Percentiles rank a stretch among this genome's conserved stretches.
These are phyloP conservation scores for Borostomias antarcticus DNA, from an alignment of 2,797 vertebrate genomes.

Conservation along the genomic window DNA sequence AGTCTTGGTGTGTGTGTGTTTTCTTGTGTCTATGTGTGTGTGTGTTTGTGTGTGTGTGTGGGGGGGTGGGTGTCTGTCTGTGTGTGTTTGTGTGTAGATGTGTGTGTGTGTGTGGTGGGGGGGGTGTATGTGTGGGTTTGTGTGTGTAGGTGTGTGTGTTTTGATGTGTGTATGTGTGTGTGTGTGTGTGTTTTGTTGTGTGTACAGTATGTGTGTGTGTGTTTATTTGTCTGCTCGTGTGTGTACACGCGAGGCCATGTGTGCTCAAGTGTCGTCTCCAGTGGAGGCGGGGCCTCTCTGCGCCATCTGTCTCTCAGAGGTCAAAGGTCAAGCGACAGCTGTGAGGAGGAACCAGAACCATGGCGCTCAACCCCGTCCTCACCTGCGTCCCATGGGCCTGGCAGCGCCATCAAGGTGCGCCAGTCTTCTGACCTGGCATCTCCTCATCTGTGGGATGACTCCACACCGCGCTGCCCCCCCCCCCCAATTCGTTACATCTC, in stretches of 20 bases:
- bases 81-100: too few species aligned
- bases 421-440: constrained; percentile 64
- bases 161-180: constrained; percentile 48
- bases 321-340: constrained; percentile 59
- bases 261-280: too few species aligned
- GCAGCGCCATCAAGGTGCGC: constrained; percentile 72
- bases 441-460: constrained; percentile 69
- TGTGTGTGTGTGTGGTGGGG: too few species aligned
- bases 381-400: constrained; percentile 75
- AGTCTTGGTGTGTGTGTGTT: too few species aligned
- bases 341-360: constrained; percentile 65
- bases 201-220: too few species aligned
- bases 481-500: constrained; percentile 44
- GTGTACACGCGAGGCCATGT: too few species aligned
- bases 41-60: too few species aligned
- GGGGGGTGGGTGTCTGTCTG: too few species aligned
- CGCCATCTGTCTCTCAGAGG: constrained; percentile 61
- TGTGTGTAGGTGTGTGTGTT: too few species aligned
- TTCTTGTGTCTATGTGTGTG: too few species aligned
- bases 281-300: constrained; percentile 26
- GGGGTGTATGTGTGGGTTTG: too few species aligned
- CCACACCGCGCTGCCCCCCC: constrained; percentile 50
- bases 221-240: too few species aligned
- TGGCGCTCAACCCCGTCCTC: constrained; percentile 52
- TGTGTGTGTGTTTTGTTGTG: constrained; percentile 39